These are phyloP conservation scores for Mormyrus lacerda DNA, from an alignment of 2,113 vertebrate genomes.

Conservation along the genomic window DNA sequence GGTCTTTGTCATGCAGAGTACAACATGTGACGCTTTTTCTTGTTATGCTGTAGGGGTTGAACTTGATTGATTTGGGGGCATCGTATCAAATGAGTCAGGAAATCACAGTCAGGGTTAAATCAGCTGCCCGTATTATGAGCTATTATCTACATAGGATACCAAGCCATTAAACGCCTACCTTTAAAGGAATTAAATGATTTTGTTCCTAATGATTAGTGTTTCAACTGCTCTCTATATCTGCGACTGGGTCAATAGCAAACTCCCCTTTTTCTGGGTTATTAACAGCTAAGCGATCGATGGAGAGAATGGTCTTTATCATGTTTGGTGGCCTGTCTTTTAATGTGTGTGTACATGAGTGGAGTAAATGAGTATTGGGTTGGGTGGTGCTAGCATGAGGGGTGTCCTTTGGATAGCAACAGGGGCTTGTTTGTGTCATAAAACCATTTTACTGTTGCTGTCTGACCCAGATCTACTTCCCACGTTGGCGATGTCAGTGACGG, in stretches of 20 bases:
- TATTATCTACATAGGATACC: neutral
- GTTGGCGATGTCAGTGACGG: neutral
- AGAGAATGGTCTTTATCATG: constrained; percentile 19
- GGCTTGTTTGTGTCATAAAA: neutral
- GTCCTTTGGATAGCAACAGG: neutral
- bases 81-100: neutral
- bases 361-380: neutral
- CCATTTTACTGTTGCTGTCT: neutral
- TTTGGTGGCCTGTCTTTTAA: neutral
- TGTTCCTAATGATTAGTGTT: constrained; percentile 41
- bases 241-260: constrained; percentile 30
- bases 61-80: neutral
- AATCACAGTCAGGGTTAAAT: neutral
- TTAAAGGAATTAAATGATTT: constrained; percentile 34
- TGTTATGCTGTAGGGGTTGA: neutral
- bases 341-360: neutral
- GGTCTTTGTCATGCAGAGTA: neutral
- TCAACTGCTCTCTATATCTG: constrained; percentile 20
- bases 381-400: neutral
- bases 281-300: constrained; percentile 18
- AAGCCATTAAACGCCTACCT: neutral
- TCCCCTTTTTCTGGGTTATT: constrained; percentile 15
- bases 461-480: neutral
- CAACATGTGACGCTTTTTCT: neutral
- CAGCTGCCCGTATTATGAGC: neutral